Percentiles rank a stretch among this genome's conserved stretches.
Conservation (phyloP, 2,888 invertebrate species). For the Ganaspis brasiliensis region DNA sequence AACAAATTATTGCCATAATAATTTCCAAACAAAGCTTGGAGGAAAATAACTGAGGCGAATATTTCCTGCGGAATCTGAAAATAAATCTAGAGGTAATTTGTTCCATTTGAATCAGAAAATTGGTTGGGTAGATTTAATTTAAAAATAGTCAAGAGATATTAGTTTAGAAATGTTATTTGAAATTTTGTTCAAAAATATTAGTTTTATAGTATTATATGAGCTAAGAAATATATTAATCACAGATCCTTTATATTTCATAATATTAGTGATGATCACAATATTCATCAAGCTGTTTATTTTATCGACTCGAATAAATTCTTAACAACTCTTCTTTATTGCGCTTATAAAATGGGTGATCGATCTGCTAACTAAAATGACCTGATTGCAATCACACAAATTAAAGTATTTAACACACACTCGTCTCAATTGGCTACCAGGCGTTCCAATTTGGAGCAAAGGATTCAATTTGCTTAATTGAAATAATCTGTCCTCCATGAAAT, state of each 20-base stretch:
- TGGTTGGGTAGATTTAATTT: too few relatives aligned
- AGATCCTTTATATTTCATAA: not conserved
- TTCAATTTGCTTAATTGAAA: not conserved
- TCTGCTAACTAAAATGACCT: constrained; percentile 34
- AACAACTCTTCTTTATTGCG: not conserved
- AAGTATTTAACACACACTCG: constrained; percentile 18
- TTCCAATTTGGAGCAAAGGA: constrained; percentile 25
- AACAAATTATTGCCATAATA: not conserved
- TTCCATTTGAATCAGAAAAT: not conserved
- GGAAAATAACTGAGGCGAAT: not conserved
- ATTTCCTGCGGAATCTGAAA: not conserved
- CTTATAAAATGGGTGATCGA: constrained; percentile 18
- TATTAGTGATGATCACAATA: not conserved
- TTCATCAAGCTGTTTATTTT: constrained; percentile 9
- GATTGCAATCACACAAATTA: constrained; percentile 26
- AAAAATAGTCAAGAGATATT: too few relatives aligned
- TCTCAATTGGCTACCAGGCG: constrained; percentile 15
- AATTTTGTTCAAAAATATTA: too few relatives aligned
- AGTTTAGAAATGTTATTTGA: not conserved
- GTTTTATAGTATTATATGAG: too few relatives aligned
- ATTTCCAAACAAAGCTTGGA: not conserved
- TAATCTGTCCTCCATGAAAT: not conserved
- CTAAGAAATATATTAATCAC: too few relatives aligned
- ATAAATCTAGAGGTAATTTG: too few relatives aligned
- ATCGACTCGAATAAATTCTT: not conserved